These are phyloP conservation scores for Peromyscus attwateri DNA, from an alignment of 2,797 vertebrate species.

Conservation along the genomic window DNA sequence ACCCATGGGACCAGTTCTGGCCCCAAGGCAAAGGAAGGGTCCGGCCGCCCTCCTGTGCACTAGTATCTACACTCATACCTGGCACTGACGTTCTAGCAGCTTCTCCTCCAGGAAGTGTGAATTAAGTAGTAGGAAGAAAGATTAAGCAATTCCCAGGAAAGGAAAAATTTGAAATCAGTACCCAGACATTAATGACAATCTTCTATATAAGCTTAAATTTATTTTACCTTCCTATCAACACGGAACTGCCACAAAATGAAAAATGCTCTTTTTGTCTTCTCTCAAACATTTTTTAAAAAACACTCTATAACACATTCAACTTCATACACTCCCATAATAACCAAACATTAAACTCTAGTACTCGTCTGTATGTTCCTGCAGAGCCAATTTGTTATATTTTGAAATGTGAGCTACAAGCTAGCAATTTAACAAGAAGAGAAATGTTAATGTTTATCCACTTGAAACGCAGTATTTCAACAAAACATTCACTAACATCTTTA, in stretches of 20 bases:
- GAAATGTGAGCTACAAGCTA: not conserved
- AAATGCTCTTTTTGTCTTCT: not conserved
- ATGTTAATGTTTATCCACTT: not conserved
- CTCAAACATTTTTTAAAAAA: not conserved
- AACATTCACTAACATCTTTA: not conserved
- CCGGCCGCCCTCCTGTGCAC: not conserved
- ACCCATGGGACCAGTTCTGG: not conserved
- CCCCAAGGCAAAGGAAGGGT: not conserved
- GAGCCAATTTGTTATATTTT: not conserved
- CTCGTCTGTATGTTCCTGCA: not conserved
- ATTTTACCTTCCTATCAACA: constrained; percentile 50
- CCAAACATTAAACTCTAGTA: not conserved
- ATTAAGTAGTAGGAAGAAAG: not conserved
- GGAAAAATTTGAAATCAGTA: not conserved
- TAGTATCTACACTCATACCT: not conserved
- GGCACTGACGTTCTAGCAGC: not conserved
- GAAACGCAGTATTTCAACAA: not conserved
- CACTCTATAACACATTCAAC: not conserved
- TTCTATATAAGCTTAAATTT: constrained; percentile 8
- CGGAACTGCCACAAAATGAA: not conserved
- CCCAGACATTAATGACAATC: not conserved
- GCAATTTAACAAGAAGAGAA: not conserved
- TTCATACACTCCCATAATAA: not conserved
- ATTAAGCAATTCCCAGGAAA: constrained; percentile 2
- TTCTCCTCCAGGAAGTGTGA: not conserved